Evolutionary conservation across 64 coral and sea anemone species (phyloP).

Genomic region (Porites australiensis): DNA sequence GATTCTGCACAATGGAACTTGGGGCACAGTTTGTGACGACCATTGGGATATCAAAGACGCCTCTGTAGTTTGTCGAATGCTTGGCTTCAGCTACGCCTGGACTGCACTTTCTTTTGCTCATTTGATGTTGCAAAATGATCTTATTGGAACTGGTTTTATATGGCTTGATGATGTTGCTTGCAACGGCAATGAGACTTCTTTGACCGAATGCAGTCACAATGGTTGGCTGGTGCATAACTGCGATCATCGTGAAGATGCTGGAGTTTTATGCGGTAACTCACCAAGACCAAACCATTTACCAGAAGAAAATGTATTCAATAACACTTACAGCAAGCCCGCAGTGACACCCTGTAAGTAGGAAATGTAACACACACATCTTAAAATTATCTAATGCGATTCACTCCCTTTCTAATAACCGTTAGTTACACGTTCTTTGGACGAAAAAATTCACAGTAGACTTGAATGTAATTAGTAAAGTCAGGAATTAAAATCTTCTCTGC

Average conservation of each 20-base stretch:
- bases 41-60: conserved; percentile 32
- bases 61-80: conserved; percentile 6
- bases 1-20: conserved; percentile 34
- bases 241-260: conserved; percentile 43
- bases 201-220: conserved; percentile 44
- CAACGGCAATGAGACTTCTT: conserved; percentile 35
- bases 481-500: no score
- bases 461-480: no score
- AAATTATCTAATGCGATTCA: no score
- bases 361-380: no score
- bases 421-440: no score
- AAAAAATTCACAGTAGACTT: no score
- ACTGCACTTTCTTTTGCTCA: not conserved
- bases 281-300: not conserved
- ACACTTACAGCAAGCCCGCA: not conserved
- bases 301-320: not conserved
- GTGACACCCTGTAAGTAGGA: not conserved
- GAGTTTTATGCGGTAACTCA: conserved; percentile 22
- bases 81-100: conserved; percentile 22
- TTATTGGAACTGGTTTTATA: conserved; percentile 31
- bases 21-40: conserved; percentile 38
- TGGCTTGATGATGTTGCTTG: conserved; percentile 63
- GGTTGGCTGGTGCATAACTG: conserved; percentile 63
- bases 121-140: not conserved
- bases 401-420: no score